These are phyloP conservation scores for Zophobas morio DNA, from an alignment of 1,140 invertebrate species.

Conservation along the genomic window DNA sequence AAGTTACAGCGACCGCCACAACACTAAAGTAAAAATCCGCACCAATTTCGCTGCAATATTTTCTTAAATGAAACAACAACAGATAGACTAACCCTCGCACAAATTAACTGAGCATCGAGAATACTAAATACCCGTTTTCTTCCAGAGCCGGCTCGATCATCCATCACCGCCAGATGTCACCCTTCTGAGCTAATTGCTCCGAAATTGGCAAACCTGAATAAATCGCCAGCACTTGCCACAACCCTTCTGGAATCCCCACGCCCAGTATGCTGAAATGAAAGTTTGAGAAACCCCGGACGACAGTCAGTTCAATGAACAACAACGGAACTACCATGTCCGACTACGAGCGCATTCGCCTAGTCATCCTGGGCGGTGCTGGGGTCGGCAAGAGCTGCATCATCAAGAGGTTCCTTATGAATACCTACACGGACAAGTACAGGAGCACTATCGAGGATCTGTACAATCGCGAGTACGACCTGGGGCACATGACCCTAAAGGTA, in stretches of 20 bases:
- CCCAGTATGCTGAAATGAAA: slow-evolving; percentile 14
- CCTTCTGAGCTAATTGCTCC: slow-evolving; percentile 9
- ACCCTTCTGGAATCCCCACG: background rate
- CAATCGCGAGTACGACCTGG: slow-evolving; percentile 87
- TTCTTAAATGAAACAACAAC: too few species aligned
- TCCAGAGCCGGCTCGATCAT: background rate
- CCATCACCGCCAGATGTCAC: background rate
- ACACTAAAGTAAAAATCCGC: too few species aligned
- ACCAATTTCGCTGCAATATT: too few species aligned
- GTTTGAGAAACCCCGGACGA: background rate
- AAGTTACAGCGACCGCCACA: too few species aligned
- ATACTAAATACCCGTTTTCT: background rate
- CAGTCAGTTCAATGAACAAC: slow-evolving; percentile 58
- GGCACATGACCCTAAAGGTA: slow-evolving; percentile 80
- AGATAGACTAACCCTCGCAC: too few species aligned
- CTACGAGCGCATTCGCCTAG: slow-evolving; percentile 86
- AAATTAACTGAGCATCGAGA: too few species aligned
- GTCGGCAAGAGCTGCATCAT: slow-evolving; percentile 90
- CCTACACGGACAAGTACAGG: slow-evolving; percentile 86
- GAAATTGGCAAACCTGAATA: background rate
- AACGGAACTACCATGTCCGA: slow-evolving; percentile 70
- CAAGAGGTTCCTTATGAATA: slow-evolving; percentile 88
- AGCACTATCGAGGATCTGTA: slow-evolving; percentile 93
- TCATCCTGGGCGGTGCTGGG: slow-evolving; percentile 85
- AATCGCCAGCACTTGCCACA: background rate